Evolutionary conservation across 2,888 invertebrate genomes (phyloP).

Genomic region (Caenorhabditis zanzibari): DNA sequence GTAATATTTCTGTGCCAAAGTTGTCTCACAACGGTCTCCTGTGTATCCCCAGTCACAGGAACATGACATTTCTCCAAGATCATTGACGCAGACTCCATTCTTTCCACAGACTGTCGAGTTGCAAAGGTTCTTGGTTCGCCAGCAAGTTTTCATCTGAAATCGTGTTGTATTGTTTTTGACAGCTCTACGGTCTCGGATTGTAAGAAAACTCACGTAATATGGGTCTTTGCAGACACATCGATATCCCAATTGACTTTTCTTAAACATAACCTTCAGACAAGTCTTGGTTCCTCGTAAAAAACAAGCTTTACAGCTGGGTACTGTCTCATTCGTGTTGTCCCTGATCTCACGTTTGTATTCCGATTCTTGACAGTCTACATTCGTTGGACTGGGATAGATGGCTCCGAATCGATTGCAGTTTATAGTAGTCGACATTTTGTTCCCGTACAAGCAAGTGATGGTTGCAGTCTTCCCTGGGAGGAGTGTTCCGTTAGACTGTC

Average conservation of each 20-base stretch:
- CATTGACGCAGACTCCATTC: constrained; percentile 16
- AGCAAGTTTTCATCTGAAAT: constrained; percentile 30
- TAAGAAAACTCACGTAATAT: not conserved
- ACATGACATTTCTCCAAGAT: not conserved
- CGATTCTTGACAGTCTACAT: constrained; percentile 19
- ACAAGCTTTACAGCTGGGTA: constrained; percentile 1
- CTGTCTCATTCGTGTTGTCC: constrained; percentile 30
- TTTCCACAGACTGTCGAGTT: constrained; percentile 2
- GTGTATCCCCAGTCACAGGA: constrained; percentile 24
- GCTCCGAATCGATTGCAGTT: constrained; percentile 32
- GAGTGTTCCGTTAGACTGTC: not conserved
- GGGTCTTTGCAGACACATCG: not conserved
- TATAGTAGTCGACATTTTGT: not conserved
- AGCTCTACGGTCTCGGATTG: too few relatives aligned
- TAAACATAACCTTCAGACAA: constrained; percentile 7
- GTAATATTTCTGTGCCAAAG: not conserved
- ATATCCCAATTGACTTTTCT: not conserved
- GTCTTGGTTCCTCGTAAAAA: constrained; percentile 6
- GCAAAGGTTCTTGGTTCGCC: constrained; percentile 1
- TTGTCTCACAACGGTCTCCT: constrained; percentile 24
- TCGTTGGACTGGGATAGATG: constrained; percentile 30
- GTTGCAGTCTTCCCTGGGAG: not conserved
- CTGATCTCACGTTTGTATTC: not conserved
- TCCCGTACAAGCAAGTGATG: constrained; percentile 38
- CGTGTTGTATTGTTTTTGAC: too few relatives aligned